phyloP scores from a whole-genome alignment of 1,140 invertebrate species.

The Aleiodes sp. region DNA sequence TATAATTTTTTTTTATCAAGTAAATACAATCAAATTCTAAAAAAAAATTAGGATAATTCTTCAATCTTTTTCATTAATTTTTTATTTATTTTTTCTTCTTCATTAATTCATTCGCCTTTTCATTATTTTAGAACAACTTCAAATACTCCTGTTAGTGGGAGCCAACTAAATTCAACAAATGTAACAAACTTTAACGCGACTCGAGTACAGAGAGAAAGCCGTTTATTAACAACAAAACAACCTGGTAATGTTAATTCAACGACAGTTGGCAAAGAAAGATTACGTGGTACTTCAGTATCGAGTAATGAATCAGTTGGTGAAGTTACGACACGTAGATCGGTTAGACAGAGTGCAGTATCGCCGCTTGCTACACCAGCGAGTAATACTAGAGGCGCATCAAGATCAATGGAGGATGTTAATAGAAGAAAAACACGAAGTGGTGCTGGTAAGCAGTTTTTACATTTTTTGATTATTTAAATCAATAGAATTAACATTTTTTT shows the following conservation, averaged over 20 bases:
- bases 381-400: constrained; percentile 63
- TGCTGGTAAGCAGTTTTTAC: constrained; percentile 59
- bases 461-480: background rate
- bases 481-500: background rate
- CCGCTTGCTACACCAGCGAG: constrained; percentile 62
- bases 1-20: constrained; percentile 24
- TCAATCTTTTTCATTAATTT: background rate
- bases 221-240: constrained; percentile 61
- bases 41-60: background rate
- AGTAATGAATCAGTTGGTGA: constrained; percentile 58
- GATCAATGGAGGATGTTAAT: constrained; percentile 63
- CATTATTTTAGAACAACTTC: constrained; percentile 51
- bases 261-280: constrained; percentile 57
- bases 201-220: constrained; percentile 61
- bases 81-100: background rate
- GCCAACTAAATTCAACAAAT: constrained; percentile 58
- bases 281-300: constrained; percentile 59
- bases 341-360: constrained; percentile 62
- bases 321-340: constrained; percentile 60
- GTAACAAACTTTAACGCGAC: constrained; percentile 57
- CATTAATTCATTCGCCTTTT: too few species aligned
- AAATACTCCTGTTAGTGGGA: constrained; percentile 49
- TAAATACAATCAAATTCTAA: background rate
- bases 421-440: constrained; percentile 65
- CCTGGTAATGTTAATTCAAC: constrained; percentile 42